A percentile compares a stretch with the other conserved stretches of the same genome.
Evolutionary conservation across 2,888 invertebrate genomes (phyloP).

Genomic region (Pelosia muscerda): DNA sequence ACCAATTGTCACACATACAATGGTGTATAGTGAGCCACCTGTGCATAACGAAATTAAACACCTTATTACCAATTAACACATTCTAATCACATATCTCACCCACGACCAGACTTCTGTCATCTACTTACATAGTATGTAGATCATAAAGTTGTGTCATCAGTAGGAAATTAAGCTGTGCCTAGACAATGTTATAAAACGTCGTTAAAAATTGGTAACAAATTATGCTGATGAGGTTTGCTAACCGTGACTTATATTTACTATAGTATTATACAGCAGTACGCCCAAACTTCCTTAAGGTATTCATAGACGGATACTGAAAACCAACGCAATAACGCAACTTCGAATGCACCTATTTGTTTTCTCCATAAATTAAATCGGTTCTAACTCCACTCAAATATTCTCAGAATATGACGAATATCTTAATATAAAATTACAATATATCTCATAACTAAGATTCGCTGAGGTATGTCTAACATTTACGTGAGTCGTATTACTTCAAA

Average conservation of each 20-base stretch:
- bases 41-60: conserved; percentile 24
- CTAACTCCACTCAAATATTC: conserved; percentile 32
- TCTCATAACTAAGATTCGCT: conserved; percentile 48
- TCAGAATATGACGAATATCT: conserved; percentile 45
- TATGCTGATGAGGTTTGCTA: conserved; percentile 21
- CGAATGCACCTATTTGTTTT: conserved; percentile 24
- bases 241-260: conserved; percentile 26
- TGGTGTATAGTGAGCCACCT: conserved; percentile 19
- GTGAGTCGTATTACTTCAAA: conserved; percentile 39
- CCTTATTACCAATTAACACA: conserved; percentile 7
- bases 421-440: conserved; percentile 52
- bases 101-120: conserved; percentile 30
- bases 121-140: conserved; percentile 47
- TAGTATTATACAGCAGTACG: conserved; percentile 16
- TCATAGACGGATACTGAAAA: conserved; percentile 43
- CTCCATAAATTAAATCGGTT: conserved; percentile 40
- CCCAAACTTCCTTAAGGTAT: conserved; percentile 22
- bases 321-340: conserved; percentile 39
- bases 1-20: conserved; percentile 21
- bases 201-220: conserved; percentile 24
- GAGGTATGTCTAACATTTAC: conserved; percentile 54
- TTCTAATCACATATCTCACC: conserved; percentile 26
- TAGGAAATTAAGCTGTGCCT: conserved; percentile 30
- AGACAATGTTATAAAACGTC: conserved; percentile 24
- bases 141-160: conserved; percentile 15